phyloP scores from a whole-genome alignment of 2,888 invertebrate species.

The Flabesymbios commensalis region DNA sequence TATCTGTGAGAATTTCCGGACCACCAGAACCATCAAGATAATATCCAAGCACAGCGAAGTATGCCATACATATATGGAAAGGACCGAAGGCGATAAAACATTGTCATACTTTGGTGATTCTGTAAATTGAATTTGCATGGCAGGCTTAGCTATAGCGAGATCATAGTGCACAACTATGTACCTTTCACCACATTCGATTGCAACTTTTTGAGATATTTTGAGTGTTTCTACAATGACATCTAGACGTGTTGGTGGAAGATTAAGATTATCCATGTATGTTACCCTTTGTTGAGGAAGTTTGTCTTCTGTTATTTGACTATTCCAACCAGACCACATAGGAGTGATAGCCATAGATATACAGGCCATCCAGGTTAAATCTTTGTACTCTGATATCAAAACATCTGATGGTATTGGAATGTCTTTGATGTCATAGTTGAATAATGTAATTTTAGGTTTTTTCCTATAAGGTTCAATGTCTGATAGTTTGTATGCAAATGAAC shows the following conservation, averaged over 20 bases:
- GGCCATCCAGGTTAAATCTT: slow-evolving; percentile 7
- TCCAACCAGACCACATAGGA: slow-evolving; percentile 33
- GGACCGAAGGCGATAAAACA: slow-evolving; percentile 20
- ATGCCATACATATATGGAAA: slow-evolving; percentile 35
- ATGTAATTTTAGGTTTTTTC: slow-evolving; percentile 4
- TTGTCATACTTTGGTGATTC: slow-evolving; percentile 11
- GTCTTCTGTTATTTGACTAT: slow-evolving; percentile 17
- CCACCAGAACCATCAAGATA: slow-evolving; percentile 34
- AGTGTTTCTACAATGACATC: slow-evolving; percentile 32
- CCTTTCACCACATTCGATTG: slow-evolving; percentile 19
- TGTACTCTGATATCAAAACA: not conserved
- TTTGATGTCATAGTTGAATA: not conserved
- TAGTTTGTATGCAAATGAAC: not conserved
- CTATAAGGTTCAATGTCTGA: slow-evolving; percentile 1
- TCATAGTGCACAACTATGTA: slow-evolving; percentile 8
- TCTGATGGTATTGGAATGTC: not conserved
- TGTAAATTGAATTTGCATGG: slow-evolving; percentile 3
- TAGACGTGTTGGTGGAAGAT: slow-evolving; percentile 23
- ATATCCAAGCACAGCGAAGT: slow-evolving; percentile 32
- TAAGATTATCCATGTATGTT: slow-evolving; percentile 25
- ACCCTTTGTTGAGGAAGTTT: slow-evolving; percentile 22
- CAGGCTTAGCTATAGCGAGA: slow-evolving; percentile 10
- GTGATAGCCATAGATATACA: not conserved
- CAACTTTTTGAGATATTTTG: slow-evolving; percentile 20
- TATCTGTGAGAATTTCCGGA: slow-evolving; percentile 30